A percentile compares a stretch with the other conserved stretches of the same genome.
phyloP scores from a whole-genome alignment of 2,113 vertebrate species.

The Origma solitaria region DNA sequence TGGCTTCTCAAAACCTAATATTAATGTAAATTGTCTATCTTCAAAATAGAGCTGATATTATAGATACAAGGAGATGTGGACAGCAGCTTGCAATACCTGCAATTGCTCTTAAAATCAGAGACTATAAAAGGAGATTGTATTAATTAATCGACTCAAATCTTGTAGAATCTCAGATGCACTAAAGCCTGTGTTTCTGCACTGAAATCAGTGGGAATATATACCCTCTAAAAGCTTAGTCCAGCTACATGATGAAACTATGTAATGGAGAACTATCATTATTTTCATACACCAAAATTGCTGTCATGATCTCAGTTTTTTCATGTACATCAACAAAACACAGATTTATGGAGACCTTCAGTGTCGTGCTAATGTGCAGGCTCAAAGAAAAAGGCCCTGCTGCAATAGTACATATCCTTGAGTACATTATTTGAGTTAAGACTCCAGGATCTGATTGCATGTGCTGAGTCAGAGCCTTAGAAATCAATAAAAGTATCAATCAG shows the following conservation, averaged over 20 bases:
- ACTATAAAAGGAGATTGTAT: background rate
- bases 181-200: background rate
- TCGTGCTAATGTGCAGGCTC: background rate
- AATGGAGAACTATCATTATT: background rate
- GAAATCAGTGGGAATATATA: background rate
- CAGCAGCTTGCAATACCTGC: background rate
- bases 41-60: background rate
- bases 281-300: background rate
- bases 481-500: background rate
- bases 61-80: background rate
- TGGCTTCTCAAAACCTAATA: background rate
- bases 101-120: background rate
- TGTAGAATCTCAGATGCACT: background rate
- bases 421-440: background rate
- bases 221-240: background rate
- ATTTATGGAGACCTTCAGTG: background rate
- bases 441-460: background rate
- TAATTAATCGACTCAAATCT: background rate
- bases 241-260: background rate
- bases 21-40: background rate
- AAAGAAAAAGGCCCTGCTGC: background rate
- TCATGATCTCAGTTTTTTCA: background rate
- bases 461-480: constrained; percentile 14
- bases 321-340: background rate
- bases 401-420: background rate